Percentiles rank a stretch among this genome's conserved stretches.
Evolutionary conservation across 2,797 vertebrate genomes (phyloP).

Genomic region (Paramormyrops hopkinsi): DNA sequence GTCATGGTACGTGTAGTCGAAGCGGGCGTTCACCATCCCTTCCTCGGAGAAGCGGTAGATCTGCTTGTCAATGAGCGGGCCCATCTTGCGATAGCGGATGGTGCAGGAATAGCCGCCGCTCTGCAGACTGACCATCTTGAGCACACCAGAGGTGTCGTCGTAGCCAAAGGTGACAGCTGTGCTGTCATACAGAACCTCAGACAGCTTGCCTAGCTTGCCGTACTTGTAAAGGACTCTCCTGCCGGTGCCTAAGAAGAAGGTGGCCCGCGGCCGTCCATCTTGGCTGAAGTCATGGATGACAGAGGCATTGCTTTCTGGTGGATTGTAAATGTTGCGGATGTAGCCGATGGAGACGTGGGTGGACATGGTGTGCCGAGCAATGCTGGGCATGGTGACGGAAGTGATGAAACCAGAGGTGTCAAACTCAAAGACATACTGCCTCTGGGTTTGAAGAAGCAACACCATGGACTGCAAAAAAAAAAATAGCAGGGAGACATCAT

Average conservation of each 20-base stretch:
- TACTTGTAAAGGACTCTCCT: constrained; percentile 81
- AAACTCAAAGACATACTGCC: constrained; percentile 82
- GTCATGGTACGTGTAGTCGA: constrained; percentile 81
- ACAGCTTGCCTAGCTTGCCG: constrained; percentile 75
- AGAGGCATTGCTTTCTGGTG: constrained; percentile 77
- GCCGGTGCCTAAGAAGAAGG: constrained; percentile 71
- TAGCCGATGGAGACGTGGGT: constrained; percentile 80
- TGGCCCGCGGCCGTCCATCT: constrained; percentile 75
- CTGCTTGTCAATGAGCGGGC: constrained; percentile 79
- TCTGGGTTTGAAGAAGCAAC: constrained; percentile 74
- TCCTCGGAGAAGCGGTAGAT: constrained; percentile 85
- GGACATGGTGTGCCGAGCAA: constrained; percentile 80
- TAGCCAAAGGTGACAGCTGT: constrained; percentile 78
- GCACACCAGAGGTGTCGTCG: constrained; percentile 74
- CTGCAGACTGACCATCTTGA: constrained; percentile 83
- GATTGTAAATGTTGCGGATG: constrained; percentile 79
- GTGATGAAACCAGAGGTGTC: constrained; percentile 72
- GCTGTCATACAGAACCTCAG: constrained; percentile 78
- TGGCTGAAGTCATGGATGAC: constrained; percentile 79
- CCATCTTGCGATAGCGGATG: constrained; percentile 78
- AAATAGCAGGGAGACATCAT: background rate
- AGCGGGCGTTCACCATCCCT: constrained; percentile 83
- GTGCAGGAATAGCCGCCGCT: constrained; percentile 82
- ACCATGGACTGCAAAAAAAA: constrained; percentile 69
- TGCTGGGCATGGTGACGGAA: constrained; percentile 80